Percentiles rank a stretch among this genome's conserved stretches.
Conservation (phyloP, 2,113 vertebrate species). For the Neotoma lepida region DNA sequence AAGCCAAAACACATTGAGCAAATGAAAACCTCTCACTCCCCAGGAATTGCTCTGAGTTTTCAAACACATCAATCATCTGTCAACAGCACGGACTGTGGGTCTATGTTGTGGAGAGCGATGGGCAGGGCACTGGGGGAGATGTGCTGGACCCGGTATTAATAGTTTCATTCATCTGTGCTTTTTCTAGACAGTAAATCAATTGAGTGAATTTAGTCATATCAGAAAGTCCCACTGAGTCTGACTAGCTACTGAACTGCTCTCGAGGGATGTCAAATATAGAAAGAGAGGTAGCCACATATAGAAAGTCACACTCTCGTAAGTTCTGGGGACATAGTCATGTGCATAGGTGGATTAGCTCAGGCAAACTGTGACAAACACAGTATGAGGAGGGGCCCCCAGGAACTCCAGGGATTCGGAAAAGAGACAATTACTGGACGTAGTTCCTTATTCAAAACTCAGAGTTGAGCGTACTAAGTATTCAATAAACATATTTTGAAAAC, state of each 20-base stretch:
- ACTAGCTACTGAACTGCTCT: conserved; percentile 43
- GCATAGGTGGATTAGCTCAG: neutral
- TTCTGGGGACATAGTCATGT: neutral
- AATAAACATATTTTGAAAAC: neutral
- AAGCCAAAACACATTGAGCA: conserved; percentile 73
- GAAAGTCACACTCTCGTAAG: conserved; percentile 20
- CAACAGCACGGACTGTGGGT: conserved; percentile 66
- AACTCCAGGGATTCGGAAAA: neutral
- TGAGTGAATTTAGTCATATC: conserved; percentile 68
- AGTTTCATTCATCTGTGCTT: conserved; percentile 61
- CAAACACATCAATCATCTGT: conserved; percentile 76
- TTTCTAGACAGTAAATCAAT: conserved; percentile 58
- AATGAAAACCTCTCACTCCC: conserved; percentile 76
- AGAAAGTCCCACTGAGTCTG: conserved; percentile 67
- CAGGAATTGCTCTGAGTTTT: conserved; percentile 64
- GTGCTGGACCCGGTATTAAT: conserved; percentile 48
- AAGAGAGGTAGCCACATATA: neutral
- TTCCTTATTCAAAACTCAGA: neutral
- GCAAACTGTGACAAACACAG: neutral
- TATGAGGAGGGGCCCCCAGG: neutral
- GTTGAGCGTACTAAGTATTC: neutral
- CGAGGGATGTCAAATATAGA: neutral
- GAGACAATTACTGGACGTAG: neutral
- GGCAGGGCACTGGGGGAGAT: conserved; percentile 47
- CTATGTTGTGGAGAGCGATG: conserved; percentile 43